Conservation (phyloP, 2,113 vertebrate species). For the Clinocottus analis region DNA sequence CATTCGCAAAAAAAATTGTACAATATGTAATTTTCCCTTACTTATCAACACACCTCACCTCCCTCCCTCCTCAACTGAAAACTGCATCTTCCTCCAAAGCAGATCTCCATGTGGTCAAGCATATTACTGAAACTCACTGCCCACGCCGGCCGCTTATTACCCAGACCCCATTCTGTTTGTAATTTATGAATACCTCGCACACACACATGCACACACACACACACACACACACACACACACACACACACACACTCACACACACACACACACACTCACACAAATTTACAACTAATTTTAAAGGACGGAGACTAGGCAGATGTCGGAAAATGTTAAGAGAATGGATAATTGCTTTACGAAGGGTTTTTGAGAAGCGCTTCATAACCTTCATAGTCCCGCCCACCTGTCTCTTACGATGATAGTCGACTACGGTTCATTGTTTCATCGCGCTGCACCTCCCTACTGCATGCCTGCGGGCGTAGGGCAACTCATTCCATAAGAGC, state of each 20-base stretch:
- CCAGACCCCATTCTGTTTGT: constrained; percentile 30
- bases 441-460: constrained; percentile 6
- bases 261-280: constrained; percentile 14
- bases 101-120: constrained; percentile 32
- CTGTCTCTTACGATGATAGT: constrained; percentile 28
- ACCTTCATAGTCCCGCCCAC: constrained; percentile 12
- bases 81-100: constrained; percentile 14
- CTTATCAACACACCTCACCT: not conserved
- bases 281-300: constrained; percentile 67
- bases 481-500: constrained; percentile 43
- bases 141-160: not conserved
- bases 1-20: not conserved
- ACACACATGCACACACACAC: constrained; percentile 9
- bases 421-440: constrained; percentile 16
- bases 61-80: not conserved
- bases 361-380: constrained; percentile 19
- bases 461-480: constrained; percentile 19
- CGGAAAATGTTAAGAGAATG: constrained; percentile 57
- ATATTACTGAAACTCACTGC: not conserved
- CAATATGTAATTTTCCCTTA: not conserved
- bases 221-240: not conserved
- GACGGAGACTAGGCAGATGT: constrained; percentile 43
- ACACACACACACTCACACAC: constrained; percentile 19
- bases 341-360: constrained; percentile 46
- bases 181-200: not conserved